Evolutionary conservation across 1,140 invertebrate genomes (phyloP), one percentile per base, ranked within the genome.

Genomic region (Penaeus chinensis): DNA sequence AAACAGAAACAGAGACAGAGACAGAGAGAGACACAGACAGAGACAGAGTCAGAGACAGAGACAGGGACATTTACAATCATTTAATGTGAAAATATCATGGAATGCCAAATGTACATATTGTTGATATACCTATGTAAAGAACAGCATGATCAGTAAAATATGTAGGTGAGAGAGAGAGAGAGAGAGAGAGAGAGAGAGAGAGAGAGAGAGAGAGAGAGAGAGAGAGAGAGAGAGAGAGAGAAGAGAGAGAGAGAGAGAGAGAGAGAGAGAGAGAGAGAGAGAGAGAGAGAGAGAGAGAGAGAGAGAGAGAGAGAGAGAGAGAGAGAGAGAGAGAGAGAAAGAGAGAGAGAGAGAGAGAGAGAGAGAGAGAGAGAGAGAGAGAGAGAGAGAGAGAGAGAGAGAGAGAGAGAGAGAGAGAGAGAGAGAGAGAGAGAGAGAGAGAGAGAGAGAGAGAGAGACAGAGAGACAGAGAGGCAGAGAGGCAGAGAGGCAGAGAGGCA

Each of bases 61-160:
- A 63, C 54, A 32, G 54, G 3, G 13, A 32, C 80, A 82, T 24
- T 24, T 63, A 32, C 16, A 61, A 22, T 20, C 22, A 83, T 71
- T 62, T 27, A 20, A 27, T 22, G 42, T 62, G 82, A 11, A 83
- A 22, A 19, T 27, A 19, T 77, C n/a, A 18, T 82, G 22, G 24
- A 20, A 82, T 19, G 65, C 19, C 47, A 22, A 13, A 69, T 47
- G 11, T 47, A 60, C 62, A 80, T 60, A 80, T 62, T 80, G 24
- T 83, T 47, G 27, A 83, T 69, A 69, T 69, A 66, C 47, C 42
- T 83, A 69, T 83, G 27, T 47, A 83, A 66, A 82, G n/a, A 82
- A 66, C 27, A 27, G 32, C 66, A 65, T 82, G n/a, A n/a, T 32
- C 66, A 82, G 63, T 32, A 32, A 82, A 27, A 82, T 82, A 82